Percentiles rank a stretch among this genome's conserved stretches.
Conservation (phyloP, 2,113 vertebrate genomes). For the Bombycilla garrulus region DNA sequence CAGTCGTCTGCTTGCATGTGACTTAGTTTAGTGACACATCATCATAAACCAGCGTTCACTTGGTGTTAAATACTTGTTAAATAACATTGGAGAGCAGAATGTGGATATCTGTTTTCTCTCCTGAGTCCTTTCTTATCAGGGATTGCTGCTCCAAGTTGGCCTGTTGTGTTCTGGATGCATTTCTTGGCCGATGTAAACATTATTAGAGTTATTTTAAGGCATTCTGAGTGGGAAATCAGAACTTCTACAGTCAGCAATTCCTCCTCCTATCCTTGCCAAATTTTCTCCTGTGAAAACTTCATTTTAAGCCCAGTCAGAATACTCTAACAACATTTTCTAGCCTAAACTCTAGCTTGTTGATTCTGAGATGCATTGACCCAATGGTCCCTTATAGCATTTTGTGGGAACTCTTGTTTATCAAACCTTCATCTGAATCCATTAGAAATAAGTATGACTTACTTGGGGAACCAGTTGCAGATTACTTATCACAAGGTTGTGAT, state of each 20-base stretch:
- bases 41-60: not conserved
- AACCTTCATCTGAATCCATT: not conserved
- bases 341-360: not conserved
- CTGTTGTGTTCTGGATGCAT: not conserved
- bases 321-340: not conserved
- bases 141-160: not conserved
- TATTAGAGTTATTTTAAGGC: not conserved
- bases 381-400: not conserved
- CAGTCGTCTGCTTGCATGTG: not conserved
- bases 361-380: not conserved
- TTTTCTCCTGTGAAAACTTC: not conserved
- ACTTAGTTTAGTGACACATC: not conserved
- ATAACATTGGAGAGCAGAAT: not conserved
- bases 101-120: not conserved
- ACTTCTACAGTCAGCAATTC: not conserved
- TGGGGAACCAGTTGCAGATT: not conserved
- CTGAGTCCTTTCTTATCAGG: not conserved
- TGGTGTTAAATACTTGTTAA: not conserved
- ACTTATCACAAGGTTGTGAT: fast-evolving
- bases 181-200: not conserved
- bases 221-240: not conserved
- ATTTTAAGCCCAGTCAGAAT: not conserved
- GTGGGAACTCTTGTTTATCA: not conserved
- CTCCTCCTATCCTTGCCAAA: not conserved
- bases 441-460: not conserved